Percentiles rank a stretch among this genome's conserved stretches.
These are phyloP conservation scores for Oxyteleia sp. DNA, from an alignment of 2,888 invertebrate species.

Conservation along the genomic window DNA sequence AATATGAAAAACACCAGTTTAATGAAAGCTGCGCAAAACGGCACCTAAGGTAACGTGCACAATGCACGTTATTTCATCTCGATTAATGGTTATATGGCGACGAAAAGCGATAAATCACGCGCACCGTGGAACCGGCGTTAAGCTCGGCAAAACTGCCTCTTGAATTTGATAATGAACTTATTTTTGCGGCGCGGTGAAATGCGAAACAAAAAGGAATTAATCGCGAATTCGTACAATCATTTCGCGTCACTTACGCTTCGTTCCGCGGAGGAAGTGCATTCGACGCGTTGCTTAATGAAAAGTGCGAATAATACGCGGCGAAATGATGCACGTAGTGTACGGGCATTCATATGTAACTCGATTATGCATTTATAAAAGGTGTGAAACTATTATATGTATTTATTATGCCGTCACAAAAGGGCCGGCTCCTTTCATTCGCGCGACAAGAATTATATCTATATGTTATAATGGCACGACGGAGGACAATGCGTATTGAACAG, in stretches of 20 bases:
- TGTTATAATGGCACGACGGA: slow-evolving; percentile 8
- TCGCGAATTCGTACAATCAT: slow-evolving; percentile 8
- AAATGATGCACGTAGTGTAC: background rate
- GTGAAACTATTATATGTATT: slow-evolving; percentile 4
- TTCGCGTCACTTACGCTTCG: slow-evolving; percentile 6
- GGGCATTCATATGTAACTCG: slow-evolving; percentile 1
- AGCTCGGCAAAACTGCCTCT: background rate
- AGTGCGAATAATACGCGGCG: background rate
- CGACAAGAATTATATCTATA: slow-evolving; percentile 26
- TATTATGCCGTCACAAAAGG: background rate
- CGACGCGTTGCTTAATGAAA: background rate
- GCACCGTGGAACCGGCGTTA: background rate
- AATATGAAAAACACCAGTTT: background rate
- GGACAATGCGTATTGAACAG: slow-evolving; percentile 32
- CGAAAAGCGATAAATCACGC: slow-evolving; percentile 10
- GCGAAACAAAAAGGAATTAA: background rate
- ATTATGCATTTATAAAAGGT: background rate
- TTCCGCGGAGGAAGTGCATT: background rate
- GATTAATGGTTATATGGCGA: slow-evolving; percentile 7
- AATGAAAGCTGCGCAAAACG: background rate
- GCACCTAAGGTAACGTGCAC: background rate
- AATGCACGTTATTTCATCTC: slow-evolving; percentile 1
- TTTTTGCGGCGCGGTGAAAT: background rate
- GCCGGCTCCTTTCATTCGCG: background rate
- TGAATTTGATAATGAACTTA: slow-evolving; percentile 14